A percentile compares a stretch with the other conserved stretches of the same genome.
phyloP scores from a whole-genome alignment of 1,140 invertebrate genomes.

The Penaeus japonicus region DNA sequence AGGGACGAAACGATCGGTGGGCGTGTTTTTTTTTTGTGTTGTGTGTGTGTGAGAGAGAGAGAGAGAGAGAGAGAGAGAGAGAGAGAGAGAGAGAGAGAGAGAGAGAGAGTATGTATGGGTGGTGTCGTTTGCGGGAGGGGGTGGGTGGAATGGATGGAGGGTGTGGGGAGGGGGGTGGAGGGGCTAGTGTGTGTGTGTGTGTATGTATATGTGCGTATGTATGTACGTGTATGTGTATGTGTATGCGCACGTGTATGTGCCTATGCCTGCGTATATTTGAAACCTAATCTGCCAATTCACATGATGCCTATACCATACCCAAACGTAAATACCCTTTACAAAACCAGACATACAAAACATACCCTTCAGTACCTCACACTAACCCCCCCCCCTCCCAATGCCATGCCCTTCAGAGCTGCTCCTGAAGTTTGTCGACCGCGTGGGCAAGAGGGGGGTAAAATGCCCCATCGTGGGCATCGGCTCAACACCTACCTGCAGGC shows the following conservation, averaged over 20 bases:
- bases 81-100: too few relatives aligned
- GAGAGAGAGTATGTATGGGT: too few relatives aligned
- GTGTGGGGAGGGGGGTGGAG: too few relatives aligned
- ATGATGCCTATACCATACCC: too few relatives aligned
- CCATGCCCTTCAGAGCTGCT: conserved; percentile 31
- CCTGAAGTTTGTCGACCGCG: conserved; percentile 40
- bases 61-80: too few relatives aligned
- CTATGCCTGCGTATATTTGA: neutral
- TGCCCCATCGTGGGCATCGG: conserved; percentile 60
- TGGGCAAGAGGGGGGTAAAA: conserved; percentile 58
- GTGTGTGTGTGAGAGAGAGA: too few relatives aligned
- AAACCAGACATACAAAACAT: neutral
- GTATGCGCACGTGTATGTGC: neutral
- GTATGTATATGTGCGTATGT: neutral
- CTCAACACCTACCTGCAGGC: conserved; percentile 62
- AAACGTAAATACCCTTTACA: neutral
- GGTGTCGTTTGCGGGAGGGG: too few relatives aligned
- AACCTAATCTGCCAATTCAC: too few relatives aligned
- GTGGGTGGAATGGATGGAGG: too few relatives aligned
- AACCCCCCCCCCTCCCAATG: too few relatives aligned
- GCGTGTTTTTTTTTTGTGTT: too few relatives aligned
- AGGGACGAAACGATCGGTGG: conserved; percentile 46
- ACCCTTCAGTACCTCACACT: neutral
- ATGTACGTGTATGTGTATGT: neutral
- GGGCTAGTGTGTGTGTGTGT: too few relatives aligned